Base-by-base conservation (phyloP, 2,797 vertebrate species). In the Sebastes goodei region DNA sequence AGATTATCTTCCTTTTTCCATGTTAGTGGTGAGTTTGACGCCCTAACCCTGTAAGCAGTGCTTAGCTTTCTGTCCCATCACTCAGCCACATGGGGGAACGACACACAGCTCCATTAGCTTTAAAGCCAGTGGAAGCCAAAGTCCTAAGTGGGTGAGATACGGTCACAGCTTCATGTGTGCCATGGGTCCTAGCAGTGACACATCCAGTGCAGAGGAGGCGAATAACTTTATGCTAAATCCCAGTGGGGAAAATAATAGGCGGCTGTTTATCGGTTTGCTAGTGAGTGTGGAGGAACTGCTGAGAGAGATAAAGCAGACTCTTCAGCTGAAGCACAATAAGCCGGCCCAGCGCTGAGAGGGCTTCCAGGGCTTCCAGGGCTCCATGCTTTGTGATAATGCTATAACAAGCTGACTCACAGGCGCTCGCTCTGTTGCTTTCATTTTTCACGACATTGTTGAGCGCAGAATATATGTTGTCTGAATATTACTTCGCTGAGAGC, bases 241-340 rank as follows among this genome's bases (percentile, higher is more conserved):
- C 79, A 72, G 70, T 76, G 84, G 64, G 74, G 60, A 29, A 67
- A 84, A 88, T 87, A 78, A 86, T 55, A 81, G 83, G 80, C 84
- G 68, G 65, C 85, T 88, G 88, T 92, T 94, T 91, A 90, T 92
- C 89, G 83, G 81, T 82, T 83, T 82, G 82, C 80, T 67, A 10
- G 71, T 87, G 86, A 88, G 84, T 85, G 86, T 86, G 81, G 64
- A 83, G 75, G 78, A 89, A 77, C 86, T 86, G 88, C 84, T 69
- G 86, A 80, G 77, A 74, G 85, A 92, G 91, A 92, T 93, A 91
- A 89, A 89, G 73, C 88, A 90, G 81, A 63, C 88, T 85, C 81
- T 89, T 91, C 76, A 91, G 73, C 85, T 83, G 73, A 78, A 82
- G 85, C 85, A 89, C 82, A 89, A 85, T 82, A 69, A 86, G 62